Evolutionary conservation across 2,888 invertebrate species (phyloP).

Genomic region (Agonopterix arenella): DNA sequence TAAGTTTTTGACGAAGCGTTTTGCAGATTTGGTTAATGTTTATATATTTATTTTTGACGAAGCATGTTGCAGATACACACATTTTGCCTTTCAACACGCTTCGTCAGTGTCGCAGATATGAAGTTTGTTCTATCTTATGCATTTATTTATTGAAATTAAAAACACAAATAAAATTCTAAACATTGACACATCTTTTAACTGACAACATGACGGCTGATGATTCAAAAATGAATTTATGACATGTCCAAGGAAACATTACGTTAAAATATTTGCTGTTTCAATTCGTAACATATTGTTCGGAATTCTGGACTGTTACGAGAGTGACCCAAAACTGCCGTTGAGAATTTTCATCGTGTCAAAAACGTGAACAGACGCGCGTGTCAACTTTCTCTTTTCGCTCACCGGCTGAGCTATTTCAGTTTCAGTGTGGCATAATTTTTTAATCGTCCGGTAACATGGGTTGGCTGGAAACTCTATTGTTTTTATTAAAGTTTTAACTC

Average conservation of each 20-base stretch:
- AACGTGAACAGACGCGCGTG: slow-evolving; percentile 43
- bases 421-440: slow-evolving; percentile 39
- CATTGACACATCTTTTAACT: slow-evolving; percentile 29
- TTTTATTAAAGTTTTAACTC: slow-evolving; percentile 10
- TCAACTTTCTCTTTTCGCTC: slow-evolving; percentile 51
- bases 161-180: not conserved
- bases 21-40: too few relatives aligned
- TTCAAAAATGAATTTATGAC: slow-evolving; percentile 29
- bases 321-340: slow-evolving; percentile 66
- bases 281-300: slow-evolving; percentile 29
- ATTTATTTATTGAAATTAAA: too few relatives aligned
- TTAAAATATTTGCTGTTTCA: slow-evolving; percentile 28
- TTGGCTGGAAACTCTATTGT: slow-evolving; percentile 46
- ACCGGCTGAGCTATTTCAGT: slow-evolving; percentile 48
- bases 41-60: too few relatives aligned
- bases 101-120: too few relatives aligned
- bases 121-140: too few relatives aligned
- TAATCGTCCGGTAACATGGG: slow-evolving; percentile 33
- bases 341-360: slow-evolving; percentile 47
- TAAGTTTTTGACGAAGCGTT: too few relatives aligned
- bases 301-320: slow-evolving; percentile 50
- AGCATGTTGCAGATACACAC: too few relatives aligned
- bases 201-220: slow-evolving; percentile 19
- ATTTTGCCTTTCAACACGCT: too few relatives aligned
- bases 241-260: slow-evolving; percentile 27